Evolutionary conservation across 2,888 invertebrate species (phyloP).

Genomic region (Panzeria rudis): DNA sequence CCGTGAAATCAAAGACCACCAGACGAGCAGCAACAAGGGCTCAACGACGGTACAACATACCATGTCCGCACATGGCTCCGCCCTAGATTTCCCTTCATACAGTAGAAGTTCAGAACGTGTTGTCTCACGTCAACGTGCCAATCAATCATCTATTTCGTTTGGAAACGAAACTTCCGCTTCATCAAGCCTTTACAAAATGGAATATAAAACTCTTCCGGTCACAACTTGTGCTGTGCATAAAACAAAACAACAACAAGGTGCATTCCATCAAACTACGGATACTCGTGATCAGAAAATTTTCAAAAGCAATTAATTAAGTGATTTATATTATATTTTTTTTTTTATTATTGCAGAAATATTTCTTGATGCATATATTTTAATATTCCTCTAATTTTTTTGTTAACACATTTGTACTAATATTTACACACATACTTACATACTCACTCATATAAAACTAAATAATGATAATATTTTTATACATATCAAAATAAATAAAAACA

Average conservation of each 20-base stretch:
- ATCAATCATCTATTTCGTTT: constrained; percentile 90
- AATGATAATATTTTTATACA: constrained; percentile 62
- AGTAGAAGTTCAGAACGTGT: constrained; percentile 76
- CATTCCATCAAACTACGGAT: constrained; percentile 93
- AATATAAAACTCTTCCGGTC: constrained; percentile 88
- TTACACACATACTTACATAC: constrained; percentile 38
- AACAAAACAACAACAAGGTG: constrained; percentile 87
- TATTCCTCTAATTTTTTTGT: constrained; percentile 35
- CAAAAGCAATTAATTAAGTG: constrained; percentile 81
- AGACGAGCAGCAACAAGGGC: constrained; percentile 28
- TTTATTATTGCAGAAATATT: constrained; percentile 3
- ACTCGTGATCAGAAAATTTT: constrained; percentile 94
- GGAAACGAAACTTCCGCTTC: constrained; percentile 86
- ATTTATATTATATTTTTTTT: constrained; percentile 28
- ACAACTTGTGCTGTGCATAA: constrained; percentile 92
- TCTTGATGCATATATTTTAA: constrained; percentile 49
- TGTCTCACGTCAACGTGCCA: constrained; percentile 85
- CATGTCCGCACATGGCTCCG: constrained; percentile 69
- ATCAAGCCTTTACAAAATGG: constrained; percentile 89
- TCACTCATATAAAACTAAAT: constrained; percentile 11
- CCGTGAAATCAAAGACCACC: constrained; percentile 57
- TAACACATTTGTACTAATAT: constrained; percentile 60
- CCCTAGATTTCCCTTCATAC: constrained; percentile 78
- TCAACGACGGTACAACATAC: constrained; percentile 35
- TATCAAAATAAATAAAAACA: constrained; percentile 45